Conservation (phyloP, 2,888 invertebrate genomes). For the Autographa pulchrina region DNA sequence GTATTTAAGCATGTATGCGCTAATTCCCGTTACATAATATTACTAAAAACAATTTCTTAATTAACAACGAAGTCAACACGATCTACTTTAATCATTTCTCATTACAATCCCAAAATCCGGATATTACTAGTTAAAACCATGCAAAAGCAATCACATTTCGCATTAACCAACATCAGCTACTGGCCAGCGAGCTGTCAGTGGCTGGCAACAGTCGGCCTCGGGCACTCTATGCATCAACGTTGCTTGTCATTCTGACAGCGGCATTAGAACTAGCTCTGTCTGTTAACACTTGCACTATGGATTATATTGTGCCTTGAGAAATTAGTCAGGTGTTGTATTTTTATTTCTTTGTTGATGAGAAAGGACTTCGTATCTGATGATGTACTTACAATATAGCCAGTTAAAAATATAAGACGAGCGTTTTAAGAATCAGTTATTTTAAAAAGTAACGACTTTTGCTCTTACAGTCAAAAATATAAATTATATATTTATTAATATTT, state of each 20-base stretch:
- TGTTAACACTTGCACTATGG: constrained; percentile 33
- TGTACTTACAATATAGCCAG: no score
- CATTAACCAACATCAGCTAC: not conserved
- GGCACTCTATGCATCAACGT: constrained; percentile 30
- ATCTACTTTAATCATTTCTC: no score
- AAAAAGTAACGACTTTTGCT: no score
- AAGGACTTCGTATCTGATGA: not conserved
- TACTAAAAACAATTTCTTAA: no score
- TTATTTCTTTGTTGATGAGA: constrained; percentile 13
- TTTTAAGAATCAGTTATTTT: no score
- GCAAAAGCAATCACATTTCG: not conserved
- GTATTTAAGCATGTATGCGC: no score
- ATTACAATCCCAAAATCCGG: not conserved
- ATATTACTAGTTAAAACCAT: not conserved
- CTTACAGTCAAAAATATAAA: no score
- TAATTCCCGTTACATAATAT: no score
- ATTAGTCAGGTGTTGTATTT: constrained; percentile 9
- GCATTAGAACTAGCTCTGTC: constrained; percentile 27
- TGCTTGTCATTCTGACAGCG: constrained; percentile 21
- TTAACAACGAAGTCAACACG: no score
- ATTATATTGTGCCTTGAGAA: constrained; percentile 35
- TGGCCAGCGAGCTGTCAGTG: not conserved
- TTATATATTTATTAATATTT: no score
- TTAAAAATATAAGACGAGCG: no score
- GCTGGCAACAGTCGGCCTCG: not conserved